These are phyloP conservation scores for Mesocentrotus franciscanus DNA, from an alignment of 53 echinoderm and acorn worm genomes.

Conservation along the genomic window DNA sequence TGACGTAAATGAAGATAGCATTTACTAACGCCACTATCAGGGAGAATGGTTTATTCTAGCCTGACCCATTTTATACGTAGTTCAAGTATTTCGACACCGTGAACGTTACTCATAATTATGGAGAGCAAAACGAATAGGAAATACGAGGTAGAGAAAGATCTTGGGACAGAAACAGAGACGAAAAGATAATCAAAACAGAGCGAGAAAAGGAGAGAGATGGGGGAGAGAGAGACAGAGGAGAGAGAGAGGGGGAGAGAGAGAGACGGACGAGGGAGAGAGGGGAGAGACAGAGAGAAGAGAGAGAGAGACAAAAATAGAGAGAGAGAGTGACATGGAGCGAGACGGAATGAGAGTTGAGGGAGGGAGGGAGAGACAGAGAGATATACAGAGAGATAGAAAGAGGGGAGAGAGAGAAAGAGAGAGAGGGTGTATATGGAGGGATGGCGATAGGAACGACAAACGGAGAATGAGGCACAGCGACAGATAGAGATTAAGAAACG, in stretches of 20 bases:
- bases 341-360: not conserved
- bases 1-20: not conserved
- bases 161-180: not conserved
- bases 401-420: not conserved
- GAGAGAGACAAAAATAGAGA: not conserved
- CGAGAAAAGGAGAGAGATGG: not conserved
- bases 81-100: too few species aligned
- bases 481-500: not conserved
- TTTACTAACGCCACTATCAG: not conserved
- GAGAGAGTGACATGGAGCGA: not conserved
- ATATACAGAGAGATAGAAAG: not conserved
- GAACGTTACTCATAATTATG: not conserved
- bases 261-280: not conserved
- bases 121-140: not conserved
- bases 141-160: not conserved
- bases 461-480: not conserved
- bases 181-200: not conserved
- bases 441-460: not conserved
- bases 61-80: not conserved
- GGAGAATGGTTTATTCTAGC: not conserved
- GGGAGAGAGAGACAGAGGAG: too few species aligned
- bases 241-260: not conserved
- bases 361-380: not conserved
- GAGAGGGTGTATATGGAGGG: too few species aligned
- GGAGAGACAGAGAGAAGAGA: not conserved